These are phyloP conservation scores for Mixornis gularis DNA, from an alignment of 2,113 vertebrate species.

Conservation along the genomic window DNA sequence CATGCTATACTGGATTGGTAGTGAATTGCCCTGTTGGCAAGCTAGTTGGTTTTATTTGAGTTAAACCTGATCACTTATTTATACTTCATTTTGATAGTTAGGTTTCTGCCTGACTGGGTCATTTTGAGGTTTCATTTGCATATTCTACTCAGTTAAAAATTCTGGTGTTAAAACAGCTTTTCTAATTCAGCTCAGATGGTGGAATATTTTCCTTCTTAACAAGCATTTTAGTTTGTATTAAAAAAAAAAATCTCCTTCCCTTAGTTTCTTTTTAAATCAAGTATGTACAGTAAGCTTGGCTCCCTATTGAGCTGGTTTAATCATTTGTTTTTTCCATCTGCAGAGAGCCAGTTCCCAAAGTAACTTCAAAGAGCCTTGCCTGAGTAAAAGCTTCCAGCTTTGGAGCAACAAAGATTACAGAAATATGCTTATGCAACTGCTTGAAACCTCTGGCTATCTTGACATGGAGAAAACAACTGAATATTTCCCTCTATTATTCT, in stretches of 20 bases:
- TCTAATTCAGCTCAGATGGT: not conserved
- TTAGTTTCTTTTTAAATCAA: conserved; percentile 10
- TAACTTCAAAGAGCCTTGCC: conserved; percentile 26
- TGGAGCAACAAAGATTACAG: conserved; percentile 10
- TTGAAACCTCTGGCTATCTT: conserved; percentile 7
- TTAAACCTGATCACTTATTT: not conserved
- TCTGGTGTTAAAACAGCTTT: not conserved
- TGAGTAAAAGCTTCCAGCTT: conserved; percentile 7
- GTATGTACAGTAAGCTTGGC: conserved; percentile 1
- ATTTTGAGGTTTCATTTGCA: not conserved
- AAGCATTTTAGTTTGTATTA: not conserved
- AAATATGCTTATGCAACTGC: conserved; percentile 16
- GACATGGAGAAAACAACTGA: not conserved
- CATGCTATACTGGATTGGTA: not conserved
- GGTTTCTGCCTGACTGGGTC: not conserved
- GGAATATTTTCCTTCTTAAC: not conserved
- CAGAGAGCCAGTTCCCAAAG: conserved; percentile 9
- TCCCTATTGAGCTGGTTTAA: conserved; percentile 29
- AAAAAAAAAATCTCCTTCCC: not conserved
- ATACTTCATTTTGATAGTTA: not conserved
- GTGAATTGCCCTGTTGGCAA: not conserved
- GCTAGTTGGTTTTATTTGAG: not conserved
- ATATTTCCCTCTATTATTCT: not conserved
- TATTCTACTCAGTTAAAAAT: not conserved
- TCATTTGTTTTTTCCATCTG: conserved; percentile 40